Evolutionary conservation across 2,113 vertebrate genomes (phyloP).

Genomic region (Silurus meridionalis): DNA sequence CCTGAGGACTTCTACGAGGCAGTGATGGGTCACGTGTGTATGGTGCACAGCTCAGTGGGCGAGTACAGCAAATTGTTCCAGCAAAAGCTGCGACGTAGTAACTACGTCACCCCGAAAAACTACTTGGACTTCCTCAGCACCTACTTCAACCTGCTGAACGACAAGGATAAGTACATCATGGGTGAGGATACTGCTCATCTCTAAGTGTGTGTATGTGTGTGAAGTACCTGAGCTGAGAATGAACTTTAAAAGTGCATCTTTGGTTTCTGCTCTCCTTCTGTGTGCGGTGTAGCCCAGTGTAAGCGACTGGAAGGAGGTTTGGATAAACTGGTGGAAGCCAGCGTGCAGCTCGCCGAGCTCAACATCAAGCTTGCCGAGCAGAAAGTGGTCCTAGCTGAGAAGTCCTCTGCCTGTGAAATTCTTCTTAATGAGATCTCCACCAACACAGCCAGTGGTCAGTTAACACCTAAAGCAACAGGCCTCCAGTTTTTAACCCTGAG

Average conservation of each 20-base stretch:
- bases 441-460: slow-evolving; percentile 83
- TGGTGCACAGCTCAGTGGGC: slow-evolving; percentile 85
- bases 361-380: slow-evolving; percentile 90
- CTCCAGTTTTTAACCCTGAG: neutral
- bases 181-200: slow-evolving; percentile 68
- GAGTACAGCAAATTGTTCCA: slow-evolving; percentile 84
- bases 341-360: slow-evolving; percentile 85
- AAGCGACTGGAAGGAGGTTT: slow-evolving; percentile 87
- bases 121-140: slow-evolving; percentile 91
- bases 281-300: slow-evolving; percentile 79
- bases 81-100: slow-evolving; percentile 86
- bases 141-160: slow-evolving; percentile 81
- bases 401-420: slow-evolving; percentile 83
- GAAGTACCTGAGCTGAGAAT: neutral
- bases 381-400: slow-evolving; percentile 86
- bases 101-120: slow-evolving; percentile 94
- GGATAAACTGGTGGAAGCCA: slow-evolving; percentile 91
- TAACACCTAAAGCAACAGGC: neutral
- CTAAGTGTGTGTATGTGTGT: neutral
- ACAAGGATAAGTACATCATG: slow-evolving; percentile 84
- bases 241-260: neutral
- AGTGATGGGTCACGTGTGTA: slow-evolving; percentile 82
- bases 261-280: neutral
- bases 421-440: slow-evolving; percentile 82
- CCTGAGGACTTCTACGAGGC: slow-evolving; percentile 65